Evolutionary conservation across 2,888 invertebrate species (phyloP).

Genomic region (Agriopis aurantiaria): DNA sequence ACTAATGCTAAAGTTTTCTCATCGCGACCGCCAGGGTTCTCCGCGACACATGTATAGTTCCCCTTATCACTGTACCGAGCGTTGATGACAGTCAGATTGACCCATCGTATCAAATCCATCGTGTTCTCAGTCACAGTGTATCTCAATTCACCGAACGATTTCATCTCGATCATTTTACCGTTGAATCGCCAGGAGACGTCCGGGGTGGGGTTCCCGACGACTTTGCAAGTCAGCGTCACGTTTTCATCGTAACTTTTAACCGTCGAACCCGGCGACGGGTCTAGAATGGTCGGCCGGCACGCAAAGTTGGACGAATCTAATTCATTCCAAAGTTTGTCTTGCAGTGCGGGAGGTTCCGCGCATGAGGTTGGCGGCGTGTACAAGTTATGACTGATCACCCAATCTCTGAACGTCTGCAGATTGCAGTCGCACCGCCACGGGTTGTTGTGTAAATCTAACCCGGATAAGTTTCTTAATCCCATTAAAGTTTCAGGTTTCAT

Average conservation of each 20-base stretch:
- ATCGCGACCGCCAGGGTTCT: constrained; percentile 92
- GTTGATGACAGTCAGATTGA: constrained; percentile 89
- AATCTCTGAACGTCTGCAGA: constrained; percentile 92
- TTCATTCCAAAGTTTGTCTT: constrained; percentile 91
- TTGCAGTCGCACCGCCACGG: constrained; percentile 97
- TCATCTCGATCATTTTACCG: constrained; percentile 86
- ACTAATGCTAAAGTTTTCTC: constrained; percentile 91
- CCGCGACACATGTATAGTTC: constrained; percentile 92
- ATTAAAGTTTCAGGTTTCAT: constrained; percentile 90
- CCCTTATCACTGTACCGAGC: constrained; percentile 89
- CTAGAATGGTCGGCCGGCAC: constrained; percentile 92
- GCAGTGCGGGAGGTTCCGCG: constrained; percentile 88
- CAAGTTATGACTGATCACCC: constrained; percentile 90
- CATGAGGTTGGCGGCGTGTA: constrained; percentile 92
- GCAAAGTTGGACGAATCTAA: constrained; percentile 92
- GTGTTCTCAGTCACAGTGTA: constrained; percentile 79
- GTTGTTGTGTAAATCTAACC: constrained; percentile 92
- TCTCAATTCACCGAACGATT: constrained; percentile 81
- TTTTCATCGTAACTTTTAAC: constrained; percentile 89
- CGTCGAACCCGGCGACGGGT: constrained; percentile 86
- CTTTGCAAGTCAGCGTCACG: constrained; percentile 91
- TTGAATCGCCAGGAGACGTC: constrained; percentile 91
- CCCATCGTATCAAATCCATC: constrained; percentile 85
- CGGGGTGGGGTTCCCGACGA: constrained; percentile 91
- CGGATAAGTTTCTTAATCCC: constrained; percentile 89